Base-by-base conservation (phyloP, 2,888 invertebrate genomes). In the Drosophila neotestacea region DNA sequence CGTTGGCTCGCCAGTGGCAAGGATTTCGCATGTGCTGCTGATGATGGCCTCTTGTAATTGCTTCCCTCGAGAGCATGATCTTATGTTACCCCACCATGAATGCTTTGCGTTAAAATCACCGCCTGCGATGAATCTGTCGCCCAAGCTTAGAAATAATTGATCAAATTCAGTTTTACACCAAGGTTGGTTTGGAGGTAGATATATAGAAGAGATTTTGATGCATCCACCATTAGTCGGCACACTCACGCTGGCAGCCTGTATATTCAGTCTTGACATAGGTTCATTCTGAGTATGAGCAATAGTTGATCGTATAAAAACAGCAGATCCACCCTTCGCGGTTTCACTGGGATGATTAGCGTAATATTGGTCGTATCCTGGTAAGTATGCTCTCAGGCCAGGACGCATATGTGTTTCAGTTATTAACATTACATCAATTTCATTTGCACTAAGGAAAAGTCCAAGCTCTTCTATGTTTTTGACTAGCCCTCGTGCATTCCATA, bases 401-500 rank as follows among this genome's bases (percentile, higher is more conserved):
- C 47, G 52, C 47, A 59, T 59, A 4, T 60, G 59, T 6, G 65
- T 52, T 22, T 59, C 68, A 0, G 36, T 41, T n/a, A 46, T 13
- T 0, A 63, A 22, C 68, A 48, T 59, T 22, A 60, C 13, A 5
- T 60, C 34, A 2, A 56, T 52, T 9, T 9, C 6, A 27, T 66
- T 22, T 4, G 46, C 36, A 51, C 41, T 27, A 22, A 61, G 47
- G 16, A 67, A 66, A 38, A 56, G 10, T 4, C 32, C 0, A 16
- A 67, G 42, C 6, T 67, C 56, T 32, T 66, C 27, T 36, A 1
- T 11, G 6, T n/a, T 38, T 4, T 6, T 54, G 2, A 44, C 2
- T 32, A 70, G 4, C 1, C 46, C 62, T 22, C 54, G 58, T 44
- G 62, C 38, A 9, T 63, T 71, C 60, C 55, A 69, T 7, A 69